These are phyloP conservation scores for Aldrovandia affinis DNA, from an alignment of 2,797 vertebrate species.

Conservation along the genomic window DNA sequence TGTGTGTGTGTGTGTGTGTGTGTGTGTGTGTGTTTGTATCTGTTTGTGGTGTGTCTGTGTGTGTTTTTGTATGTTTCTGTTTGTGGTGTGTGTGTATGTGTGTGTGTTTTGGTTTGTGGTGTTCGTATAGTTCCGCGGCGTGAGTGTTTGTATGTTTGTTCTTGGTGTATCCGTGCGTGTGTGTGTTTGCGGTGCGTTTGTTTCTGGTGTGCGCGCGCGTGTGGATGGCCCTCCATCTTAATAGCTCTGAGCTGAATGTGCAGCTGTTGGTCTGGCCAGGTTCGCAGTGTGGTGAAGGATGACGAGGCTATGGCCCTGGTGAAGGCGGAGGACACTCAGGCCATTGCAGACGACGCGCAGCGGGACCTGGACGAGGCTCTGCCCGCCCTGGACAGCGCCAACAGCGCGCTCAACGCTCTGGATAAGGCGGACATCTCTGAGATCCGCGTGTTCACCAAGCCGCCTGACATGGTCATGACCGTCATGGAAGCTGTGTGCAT, in stretches of 20 bases:
- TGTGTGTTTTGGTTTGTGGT: background rate
- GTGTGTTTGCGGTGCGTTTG: background rate
- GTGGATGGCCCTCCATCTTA: background rate
- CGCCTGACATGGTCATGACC: conserved; percentile 83
- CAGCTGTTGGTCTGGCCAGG: conserved; percentile 55
- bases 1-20: background rate
- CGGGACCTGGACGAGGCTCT: conserved; percentile 82
- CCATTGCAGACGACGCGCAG: conserved; percentile 82
- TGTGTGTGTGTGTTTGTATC: background rate
- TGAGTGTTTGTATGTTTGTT: background rate
- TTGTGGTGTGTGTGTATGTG: background rate
- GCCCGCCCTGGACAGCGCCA: conserved; percentile 77
- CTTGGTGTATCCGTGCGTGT: too few species aligned
- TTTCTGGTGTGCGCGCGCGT: background rate
- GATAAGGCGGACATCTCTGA: conserved; percentile 87
- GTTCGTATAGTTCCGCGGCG: too few species aligned
- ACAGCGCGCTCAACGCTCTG: conserved; percentile 79
- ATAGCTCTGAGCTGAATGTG: background rate
- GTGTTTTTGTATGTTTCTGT: background rate
- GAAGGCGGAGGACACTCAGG: conserved; percentile 84
- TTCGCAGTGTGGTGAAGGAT: conserved; percentile 77
- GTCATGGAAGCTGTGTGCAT: conserved; percentile 87
- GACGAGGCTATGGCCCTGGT: conserved; percentile 80
- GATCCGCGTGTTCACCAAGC: conserved; percentile 85
- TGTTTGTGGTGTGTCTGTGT: background rate